Conservation (phyloP, 2,113 vertebrate species). For the Ariopsis seemanni region DNA sequence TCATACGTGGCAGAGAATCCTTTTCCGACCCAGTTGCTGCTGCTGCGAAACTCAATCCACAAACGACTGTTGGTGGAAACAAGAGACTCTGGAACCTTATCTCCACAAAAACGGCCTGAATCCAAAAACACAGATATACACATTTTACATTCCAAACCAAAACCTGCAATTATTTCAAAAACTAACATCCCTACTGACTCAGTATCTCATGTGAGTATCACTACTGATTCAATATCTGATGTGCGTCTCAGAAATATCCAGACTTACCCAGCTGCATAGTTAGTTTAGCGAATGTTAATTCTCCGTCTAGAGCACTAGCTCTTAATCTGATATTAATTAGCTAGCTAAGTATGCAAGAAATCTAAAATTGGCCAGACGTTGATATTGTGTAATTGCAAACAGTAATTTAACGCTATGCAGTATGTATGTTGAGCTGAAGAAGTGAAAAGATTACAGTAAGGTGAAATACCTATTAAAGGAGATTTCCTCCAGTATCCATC, state of each 20-base stretch:
- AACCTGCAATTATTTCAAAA: neutral
- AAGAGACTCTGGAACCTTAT: constrained; percentile 88
- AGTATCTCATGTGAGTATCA: neutral
- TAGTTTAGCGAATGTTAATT: neutral
- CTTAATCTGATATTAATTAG: neutral
- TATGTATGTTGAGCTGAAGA: neutral
- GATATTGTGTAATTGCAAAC: neutral
- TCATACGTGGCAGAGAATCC: constrained; percentile 92
- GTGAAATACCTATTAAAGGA: constrained; percentile 84
- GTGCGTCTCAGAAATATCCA: neutral
- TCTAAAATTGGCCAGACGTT: neutral
- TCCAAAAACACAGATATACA: constrained; percentile 40
- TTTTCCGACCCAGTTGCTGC: constrained; percentile 99
- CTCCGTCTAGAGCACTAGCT: neutral
- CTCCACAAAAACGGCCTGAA: constrained; percentile 94
- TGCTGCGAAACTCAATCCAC: constrained; percentile 98
- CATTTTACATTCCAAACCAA: neutral
- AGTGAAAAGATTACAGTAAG: neutral
- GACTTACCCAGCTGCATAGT: neutral
- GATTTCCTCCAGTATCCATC: constrained; percentile 98
- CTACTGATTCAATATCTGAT: neutral
- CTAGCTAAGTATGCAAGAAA: neutral
- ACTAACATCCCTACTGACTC: neutral
- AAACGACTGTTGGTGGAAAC: constrained; percentile 91
- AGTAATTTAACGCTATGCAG: neutral